Evolutionary conservation across 92 coral and sea anemone genomes (phyloP).

Genomic region (Porites rus): DNA sequence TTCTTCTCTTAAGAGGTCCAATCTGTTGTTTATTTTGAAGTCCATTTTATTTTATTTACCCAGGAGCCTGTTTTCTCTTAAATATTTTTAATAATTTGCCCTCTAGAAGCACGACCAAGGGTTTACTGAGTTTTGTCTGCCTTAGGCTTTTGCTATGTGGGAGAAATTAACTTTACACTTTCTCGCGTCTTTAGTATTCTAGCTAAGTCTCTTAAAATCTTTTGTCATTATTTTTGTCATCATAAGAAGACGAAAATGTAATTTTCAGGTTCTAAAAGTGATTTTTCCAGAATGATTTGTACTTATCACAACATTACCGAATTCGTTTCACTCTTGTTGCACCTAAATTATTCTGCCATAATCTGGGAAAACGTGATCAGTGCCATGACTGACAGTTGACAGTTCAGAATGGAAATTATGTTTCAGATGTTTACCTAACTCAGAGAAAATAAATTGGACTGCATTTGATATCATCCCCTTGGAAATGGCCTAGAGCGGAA

Average conservation of each 20-base stretch:
- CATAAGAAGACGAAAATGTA: too few species aligned
- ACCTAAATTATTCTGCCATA: background rate
- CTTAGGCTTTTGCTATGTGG: too few species aligned
- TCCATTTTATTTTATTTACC: background rate
- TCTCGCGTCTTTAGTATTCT: too few species aligned
- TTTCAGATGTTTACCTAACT: constrained; percentile 2
- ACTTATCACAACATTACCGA: too few species aligned
- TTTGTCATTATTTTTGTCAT: too few species aligned
- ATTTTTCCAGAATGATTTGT: background rate
- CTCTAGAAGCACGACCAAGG: background rate
- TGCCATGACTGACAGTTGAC: background rate
- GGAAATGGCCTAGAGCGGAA: background rate
- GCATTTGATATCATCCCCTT: background rate
- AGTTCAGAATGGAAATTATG: constrained; percentile 2
- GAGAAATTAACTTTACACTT: too few species aligned
- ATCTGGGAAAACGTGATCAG: background rate
- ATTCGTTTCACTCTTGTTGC: background rate
- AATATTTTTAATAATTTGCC: too few species aligned
- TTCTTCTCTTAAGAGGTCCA: background rate
- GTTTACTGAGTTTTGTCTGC: too few species aligned
- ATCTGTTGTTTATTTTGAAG: background rate
- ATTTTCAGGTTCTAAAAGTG: too few species aligned
- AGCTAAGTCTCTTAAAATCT: too few species aligned
- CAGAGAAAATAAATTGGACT: background rate
- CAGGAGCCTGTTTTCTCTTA: background rate